phyloP scores from a whole-genome alignment of 1,140 invertebrate genomes.

The Anoplophora glabripennis region DNA sequence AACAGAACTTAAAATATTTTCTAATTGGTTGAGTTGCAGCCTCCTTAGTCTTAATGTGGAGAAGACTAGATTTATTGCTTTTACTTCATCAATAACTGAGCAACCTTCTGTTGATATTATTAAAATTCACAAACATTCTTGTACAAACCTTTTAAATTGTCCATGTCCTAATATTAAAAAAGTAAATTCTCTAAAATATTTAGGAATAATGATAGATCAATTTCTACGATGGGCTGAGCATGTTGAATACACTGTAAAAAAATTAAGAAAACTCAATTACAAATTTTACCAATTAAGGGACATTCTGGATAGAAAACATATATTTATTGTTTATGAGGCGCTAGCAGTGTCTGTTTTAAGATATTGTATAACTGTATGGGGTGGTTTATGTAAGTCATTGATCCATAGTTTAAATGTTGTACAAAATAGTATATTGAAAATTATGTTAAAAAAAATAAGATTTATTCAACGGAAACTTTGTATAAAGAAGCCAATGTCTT shows the following conservation, averaged over 20 bases:
- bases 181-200: neutral
- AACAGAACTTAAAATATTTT: too few relatives aligned
- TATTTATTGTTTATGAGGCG: constrained; percentile 1
- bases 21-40: neutral
- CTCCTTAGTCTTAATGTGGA: neutral
- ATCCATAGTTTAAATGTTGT: neutral
- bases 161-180: neutral
- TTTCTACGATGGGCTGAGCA: neutral
- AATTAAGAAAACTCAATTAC: neutral
- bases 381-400: constrained; percentile 1
- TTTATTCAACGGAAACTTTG: constrained; percentile 3
- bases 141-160: neutral
- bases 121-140: neutral
- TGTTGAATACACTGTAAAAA: neutral
- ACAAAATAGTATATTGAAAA: constrained; percentile 6
- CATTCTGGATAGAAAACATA: constrained; percentile 6
- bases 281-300: neutral
- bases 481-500: constrained; percentile 4
- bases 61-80: constrained; percentile 1
- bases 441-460: constrained; percentile 4
- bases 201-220: neutral
- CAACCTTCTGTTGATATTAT: neutral
- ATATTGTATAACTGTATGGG: constrained; percentile 4
- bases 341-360: constrained; percentile 3
- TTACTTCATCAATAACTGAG: neutral